Conservation (phyloP, 2,797 vertebrate species). For the Florisuga fusca region DNA sequence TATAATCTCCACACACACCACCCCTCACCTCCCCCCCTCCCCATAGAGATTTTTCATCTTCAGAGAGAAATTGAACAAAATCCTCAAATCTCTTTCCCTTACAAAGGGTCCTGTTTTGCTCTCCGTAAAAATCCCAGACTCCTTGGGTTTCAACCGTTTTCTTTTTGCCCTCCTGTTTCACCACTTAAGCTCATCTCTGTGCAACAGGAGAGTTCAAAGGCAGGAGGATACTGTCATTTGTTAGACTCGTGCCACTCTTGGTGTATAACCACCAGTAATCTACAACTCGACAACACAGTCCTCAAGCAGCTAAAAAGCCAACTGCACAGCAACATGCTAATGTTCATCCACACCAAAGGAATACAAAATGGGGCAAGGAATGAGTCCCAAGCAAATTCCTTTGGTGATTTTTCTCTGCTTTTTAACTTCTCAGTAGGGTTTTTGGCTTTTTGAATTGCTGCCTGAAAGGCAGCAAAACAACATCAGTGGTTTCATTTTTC, state of each 20-base stretch:
- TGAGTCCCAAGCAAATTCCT: neutral
- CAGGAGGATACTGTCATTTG: neutral
- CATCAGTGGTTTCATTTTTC: neutral
- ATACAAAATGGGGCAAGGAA: neutral
- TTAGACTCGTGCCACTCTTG: neutral
- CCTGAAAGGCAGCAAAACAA: neutral
- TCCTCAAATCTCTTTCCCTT: neutral
- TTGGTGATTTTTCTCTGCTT: neutral
- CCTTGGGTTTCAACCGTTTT: neutral
- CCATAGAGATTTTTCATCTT: neutral
- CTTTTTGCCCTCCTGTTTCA: neutral
- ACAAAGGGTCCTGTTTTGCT: neutral
- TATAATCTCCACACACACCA: neutral
- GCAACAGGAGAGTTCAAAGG: neutral
- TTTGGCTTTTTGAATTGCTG: neutral
- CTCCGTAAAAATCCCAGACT: neutral
- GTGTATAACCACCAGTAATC: neutral
- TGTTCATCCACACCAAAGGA: neutral
- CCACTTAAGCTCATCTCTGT: neutral
- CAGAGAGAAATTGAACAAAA: neutral
- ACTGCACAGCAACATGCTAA: neutral
- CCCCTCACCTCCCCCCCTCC: too few species aligned
- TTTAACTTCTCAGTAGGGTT: neutral
- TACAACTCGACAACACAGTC: neutral
- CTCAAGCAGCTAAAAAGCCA: neutral